Percentiles rank a stretch among this genome's conserved stretches.
phyloP scores from a whole-genome alignment of 2,113 vertebrate species.

The Scophthalmus maximus region DNA sequence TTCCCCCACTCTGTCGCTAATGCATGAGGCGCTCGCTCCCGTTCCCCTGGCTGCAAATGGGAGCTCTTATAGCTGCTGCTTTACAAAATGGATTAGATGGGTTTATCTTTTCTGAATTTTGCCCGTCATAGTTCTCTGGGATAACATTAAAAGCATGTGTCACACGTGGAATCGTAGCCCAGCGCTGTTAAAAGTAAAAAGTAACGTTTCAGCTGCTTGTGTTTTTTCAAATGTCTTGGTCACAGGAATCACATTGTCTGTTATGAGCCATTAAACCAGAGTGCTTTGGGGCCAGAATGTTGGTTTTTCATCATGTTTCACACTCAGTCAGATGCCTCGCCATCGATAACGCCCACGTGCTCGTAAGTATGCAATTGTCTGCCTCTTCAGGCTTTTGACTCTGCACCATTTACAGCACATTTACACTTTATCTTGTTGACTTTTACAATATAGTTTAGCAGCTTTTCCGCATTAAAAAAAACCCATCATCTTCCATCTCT shows the following conservation, averaged over 20 bases:
- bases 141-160: slow-evolving; percentile 9
- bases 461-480: neutral
- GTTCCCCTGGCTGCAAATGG: slow-evolving; percentile 52
- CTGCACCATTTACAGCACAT: slow-evolving; percentile 37
- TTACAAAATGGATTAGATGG: slow-evolving; percentile 41
- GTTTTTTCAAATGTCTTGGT: neutral
- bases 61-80: slow-evolving; percentile 46
- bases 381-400: slow-evolving; percentile 47
- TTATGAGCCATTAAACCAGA: slow-evolving; percentile 5
- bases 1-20: slow-evolving; percentile 51
- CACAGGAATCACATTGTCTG: neutral
- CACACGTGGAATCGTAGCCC: slow-evolving; percentile 5
- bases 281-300: neutral
- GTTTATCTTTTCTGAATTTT: neutral
- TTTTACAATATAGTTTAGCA: slow-evolving; percentile 35
- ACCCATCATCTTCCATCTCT: neutral
- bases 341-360: slow-evolving; percentile 21
- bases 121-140: neutral
- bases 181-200: slow-evolving; percentile 12
- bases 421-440: slow-evolving; percentile 44
- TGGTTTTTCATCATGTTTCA: slow-evolving; percentile 21
- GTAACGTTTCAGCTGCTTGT: neutral
- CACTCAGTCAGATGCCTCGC: slow-evolving; percentile 17
- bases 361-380: slow-evolving; percentile 30
- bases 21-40: slow-evolving; percentile 40